Percentiles rank a stretch among this genome's conserved stretches.
These are phyloP conservation scores for Catonia carolina DNA, from an alignment of 2,888 invertebrate genomes.

Conservation along the genomic window DNA sequence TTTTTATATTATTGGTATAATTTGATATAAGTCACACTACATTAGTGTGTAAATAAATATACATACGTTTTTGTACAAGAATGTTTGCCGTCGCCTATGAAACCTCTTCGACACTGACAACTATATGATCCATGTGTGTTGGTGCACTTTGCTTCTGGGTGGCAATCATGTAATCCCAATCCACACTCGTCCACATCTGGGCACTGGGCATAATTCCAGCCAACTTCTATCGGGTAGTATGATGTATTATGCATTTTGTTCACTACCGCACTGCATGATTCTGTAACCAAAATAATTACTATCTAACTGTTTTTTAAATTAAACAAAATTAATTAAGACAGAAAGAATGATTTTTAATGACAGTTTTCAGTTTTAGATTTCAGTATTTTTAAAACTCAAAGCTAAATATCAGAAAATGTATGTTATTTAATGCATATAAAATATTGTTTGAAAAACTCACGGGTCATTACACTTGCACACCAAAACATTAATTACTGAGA, in stretches of 20 bases:
- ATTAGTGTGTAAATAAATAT: too few species aligned
- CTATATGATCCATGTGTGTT: constrained; percentile 87
- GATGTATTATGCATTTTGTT: constrained; percentile 45
- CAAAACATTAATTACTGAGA: too few species aligned
- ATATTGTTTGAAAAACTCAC: too few species aligned
- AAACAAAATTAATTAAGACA: neutral
- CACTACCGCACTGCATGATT: constrained; percentile 56
- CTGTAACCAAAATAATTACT: constrained; percentile 30
- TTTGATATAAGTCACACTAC: too few species aligned
- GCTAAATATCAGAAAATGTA: too few species aligned
- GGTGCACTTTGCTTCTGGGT: constrained; percentile 82
- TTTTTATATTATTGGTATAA: too few species aligned
- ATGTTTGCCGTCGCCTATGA: constrained; percentile 76
- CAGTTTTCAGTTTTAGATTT: too few species aligned
- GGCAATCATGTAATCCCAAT: constrained; percentile 80
- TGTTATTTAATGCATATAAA: too few species aligned
- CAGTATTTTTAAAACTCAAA: too few species aligned
- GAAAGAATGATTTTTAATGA: too few species aligned
- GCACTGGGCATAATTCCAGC: constrained; percentile 88
- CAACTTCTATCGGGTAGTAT: constrained; percentile 55
- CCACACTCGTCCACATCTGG: constrained; percentile 93
- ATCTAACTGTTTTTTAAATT: neutral
- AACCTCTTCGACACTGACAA: constrained; percentile 83
- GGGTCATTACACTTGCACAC: too few species aligned
- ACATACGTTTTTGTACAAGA: constrained; percentile 74